Evolutionary conservation across 2,797 vertebrate genomes (phyloP), one percentile per base, ranked within the genome.

Genomic region (Halcyon chelicuti): DNA sequence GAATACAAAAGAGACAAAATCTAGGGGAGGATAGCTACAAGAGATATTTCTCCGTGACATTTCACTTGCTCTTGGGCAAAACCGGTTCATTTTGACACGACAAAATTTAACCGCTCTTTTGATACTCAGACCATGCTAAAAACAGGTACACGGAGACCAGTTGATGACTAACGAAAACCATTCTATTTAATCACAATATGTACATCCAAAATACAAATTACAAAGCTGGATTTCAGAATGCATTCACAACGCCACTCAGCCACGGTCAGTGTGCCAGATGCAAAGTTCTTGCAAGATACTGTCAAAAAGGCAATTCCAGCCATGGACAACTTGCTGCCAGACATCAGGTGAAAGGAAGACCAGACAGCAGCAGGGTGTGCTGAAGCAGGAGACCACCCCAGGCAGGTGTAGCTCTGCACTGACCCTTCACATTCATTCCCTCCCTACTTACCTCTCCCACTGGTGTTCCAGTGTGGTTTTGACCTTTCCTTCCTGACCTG

Each of bases 151-250:
- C 83, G 49, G 63, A 44, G 14, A 93, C 46, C 54, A 74, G 54
- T 0, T 67, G 77, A 90, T 22, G 67, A 77, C 65, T 22, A 33
- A 71, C 90, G 73, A 74, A 90, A 90, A 95, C 19, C 83, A 80
- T 91, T 92, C 70, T 72, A 68, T 96, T 96, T 95, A 96, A 96
- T 95, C 74, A 80, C 63, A 93, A 22, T 68, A 87, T 87, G 35
- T 96, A 94, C 96, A 94, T 87, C 74, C 78, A 72, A 93, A 95
- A 63, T n/a, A 90, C 63, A 80, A 94, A 89, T 77, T 39, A 95
- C 86, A 95, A 67, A 94, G 86, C 88, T 77, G 33, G 57, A 68
- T 77, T 82, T 86, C 55, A 55, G 80, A 81, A 75, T 5, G n/a
- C 31, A 55, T 83, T 75, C 77, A 52, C 62, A 63, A n/a, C 2